phyloP scores from a whole-genome alignment of 53 echinoderm and acorn worm genomes.

The Astropecten irregularis region DNA sequence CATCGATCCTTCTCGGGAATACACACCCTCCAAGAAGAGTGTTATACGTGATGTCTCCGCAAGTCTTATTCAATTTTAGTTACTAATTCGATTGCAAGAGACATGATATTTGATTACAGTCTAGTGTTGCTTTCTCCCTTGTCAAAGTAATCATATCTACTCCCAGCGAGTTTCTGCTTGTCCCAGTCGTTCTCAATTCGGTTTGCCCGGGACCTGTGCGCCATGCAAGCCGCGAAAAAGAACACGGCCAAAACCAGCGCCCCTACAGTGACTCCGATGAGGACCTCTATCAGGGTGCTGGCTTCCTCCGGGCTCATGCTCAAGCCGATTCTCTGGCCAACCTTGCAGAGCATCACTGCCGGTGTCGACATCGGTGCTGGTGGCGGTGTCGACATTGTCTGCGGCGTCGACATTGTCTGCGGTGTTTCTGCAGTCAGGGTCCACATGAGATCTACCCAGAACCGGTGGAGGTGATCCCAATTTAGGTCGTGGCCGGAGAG shows the following conservation, averaged over 20 bases:
- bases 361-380: not conserved
- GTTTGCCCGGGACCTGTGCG: constrained; percentile 18
- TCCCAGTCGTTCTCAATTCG: too few relatives aligned
- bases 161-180: too few relatives aligned
- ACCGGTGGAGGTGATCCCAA: constrained; percentile 5
- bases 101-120: too few relatives aligned
- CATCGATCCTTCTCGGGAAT: too few relatives aligned
- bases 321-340: constrained; percentile 32
- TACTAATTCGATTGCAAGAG: too few relatives aligned
- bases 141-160: too few relatives aligned
- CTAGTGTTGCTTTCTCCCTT: too few relatives aligned
- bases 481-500: not conserved
- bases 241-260: not conserved
- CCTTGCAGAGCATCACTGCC: not conserved
- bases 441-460: constrained; percentile 26
- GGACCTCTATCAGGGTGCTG: constrained; percentile 21
- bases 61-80: too few relatives aligned
- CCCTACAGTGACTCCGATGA: constrained; percentile 25
- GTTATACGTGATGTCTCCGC: too few relatives aligned
- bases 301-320: constrained; percentile 20
- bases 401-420: not conserved
- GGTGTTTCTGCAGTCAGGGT: not conserved
- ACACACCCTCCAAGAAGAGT: too few relatives aligned
- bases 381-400: not conserved
- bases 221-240: constrained; percentile 20